Conservation (phyloP, 2,113 vertebrate species). For the Archilochus colubris region DNA sequence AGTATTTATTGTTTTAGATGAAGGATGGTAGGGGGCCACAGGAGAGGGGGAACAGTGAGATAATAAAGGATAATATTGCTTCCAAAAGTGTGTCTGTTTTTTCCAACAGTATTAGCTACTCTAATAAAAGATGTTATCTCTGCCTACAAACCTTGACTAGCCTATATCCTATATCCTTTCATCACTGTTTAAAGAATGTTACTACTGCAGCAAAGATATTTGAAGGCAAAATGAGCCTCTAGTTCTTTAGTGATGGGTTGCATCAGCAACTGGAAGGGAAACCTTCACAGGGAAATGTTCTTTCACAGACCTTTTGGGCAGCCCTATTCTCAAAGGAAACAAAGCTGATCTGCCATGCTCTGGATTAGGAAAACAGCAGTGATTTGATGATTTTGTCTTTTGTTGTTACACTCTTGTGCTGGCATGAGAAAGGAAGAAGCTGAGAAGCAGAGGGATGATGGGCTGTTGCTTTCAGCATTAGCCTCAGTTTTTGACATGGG, state of each 20-base stretch:
- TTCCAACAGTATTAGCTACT: constrained; percentile 41
- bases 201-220: constrained; percentile 33
- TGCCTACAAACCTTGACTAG: constrained; percentile 46
- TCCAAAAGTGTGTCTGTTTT: constrained; percentile 60
- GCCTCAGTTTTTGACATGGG: background rate
- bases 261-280: constrained; percentile 2
- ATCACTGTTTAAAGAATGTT: background rate
- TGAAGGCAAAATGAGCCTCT: background rate
- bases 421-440: background rate
- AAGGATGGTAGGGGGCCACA: constrained; percentile 44
- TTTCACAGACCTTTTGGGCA: background rate
- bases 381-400: background rate
- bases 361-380: background rate
- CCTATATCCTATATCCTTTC: constrained; percentile 55
- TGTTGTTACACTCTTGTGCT: background rate
- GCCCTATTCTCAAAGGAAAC: background rate
- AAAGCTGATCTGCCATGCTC: background rate
- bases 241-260: background rate
- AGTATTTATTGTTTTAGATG: constrained; percentile 70
- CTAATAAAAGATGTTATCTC: constrained; percentile 65
- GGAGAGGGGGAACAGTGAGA: constrained; percentile 10
- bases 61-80: constrained; percentile 64
- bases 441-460: background rate
- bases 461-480: background rate
- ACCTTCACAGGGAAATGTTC: background rate